phyloP scores from a whole-genome alignment of 2,888 invertebrate genomes.

The Plagiodera versicolora region DNA sequence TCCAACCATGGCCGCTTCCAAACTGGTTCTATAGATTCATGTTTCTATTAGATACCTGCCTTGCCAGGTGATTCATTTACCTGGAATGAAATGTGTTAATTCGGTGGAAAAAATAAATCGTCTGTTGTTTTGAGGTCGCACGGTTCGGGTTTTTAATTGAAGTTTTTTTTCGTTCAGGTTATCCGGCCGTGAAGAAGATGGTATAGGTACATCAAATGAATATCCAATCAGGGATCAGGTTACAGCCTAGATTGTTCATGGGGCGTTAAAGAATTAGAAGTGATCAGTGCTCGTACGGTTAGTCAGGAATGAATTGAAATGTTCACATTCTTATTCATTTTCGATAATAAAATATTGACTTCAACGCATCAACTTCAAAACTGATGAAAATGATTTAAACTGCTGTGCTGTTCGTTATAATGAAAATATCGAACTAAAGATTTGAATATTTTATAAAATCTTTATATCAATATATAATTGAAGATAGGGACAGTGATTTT shows the following conservation, averaged over 20 bases:
- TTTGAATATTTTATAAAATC: too few relatives aligned
- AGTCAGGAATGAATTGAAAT: too few relatives aligned
- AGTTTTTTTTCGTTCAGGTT: conserved; percentile 32
- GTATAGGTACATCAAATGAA: not conserved
- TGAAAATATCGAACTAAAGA: too few relatives aligned
- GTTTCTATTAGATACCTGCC: conserved; percentile 29
- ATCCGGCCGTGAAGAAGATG: conserved; percentile 23
- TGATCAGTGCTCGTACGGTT: not conserved
- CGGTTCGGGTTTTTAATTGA: too few relatives aligned
- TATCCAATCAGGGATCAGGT: not conserved
- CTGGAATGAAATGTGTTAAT: conserved; percentile 40
- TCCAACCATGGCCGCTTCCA: conserved; percentile 37
- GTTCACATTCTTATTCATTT: too few relatives aligned
- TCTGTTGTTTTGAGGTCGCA: conserved; percentile 32
- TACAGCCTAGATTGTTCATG: not conserved
- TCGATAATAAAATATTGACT: too few relatives aligned
- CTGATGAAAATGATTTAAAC: too few relatives aligned
- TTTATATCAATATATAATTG: too few relatives aligned
- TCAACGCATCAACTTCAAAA: too few relatives aligned
- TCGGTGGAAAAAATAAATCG: conserved; percentile 32
- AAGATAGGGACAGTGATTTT: too few relatives aligned
- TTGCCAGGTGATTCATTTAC: conserved; percentile 25
- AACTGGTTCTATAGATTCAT: conserved; percentile 33
- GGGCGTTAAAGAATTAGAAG: not conserved
- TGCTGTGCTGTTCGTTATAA: too few relatives aligned